phyloP scores from a whole-genome alignment of 2,113 vertebrate species.

The Alethe diademata region DNA sequence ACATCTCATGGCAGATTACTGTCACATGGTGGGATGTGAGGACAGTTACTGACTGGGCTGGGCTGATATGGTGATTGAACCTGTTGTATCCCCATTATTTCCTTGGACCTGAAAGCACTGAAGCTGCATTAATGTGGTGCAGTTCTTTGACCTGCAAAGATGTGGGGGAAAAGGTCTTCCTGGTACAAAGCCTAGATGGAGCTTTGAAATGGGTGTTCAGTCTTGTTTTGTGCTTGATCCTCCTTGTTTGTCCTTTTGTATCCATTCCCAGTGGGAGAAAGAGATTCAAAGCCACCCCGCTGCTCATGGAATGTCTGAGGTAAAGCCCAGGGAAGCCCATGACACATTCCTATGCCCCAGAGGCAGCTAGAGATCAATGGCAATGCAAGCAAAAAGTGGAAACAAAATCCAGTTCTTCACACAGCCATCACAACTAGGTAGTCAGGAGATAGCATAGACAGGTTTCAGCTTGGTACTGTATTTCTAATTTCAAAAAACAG shows the following conservation, averaged over 20 bases:
- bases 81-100: background rate
- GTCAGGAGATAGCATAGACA: background rate
- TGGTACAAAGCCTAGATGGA: background rate
- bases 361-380: background rate
- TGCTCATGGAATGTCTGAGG: background rate
- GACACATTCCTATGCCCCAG: background rate
- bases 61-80: background rate
- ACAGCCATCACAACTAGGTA: background rate
- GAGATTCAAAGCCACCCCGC: background rate
- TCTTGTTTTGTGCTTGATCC: background rate
- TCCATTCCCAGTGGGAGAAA: background rate
- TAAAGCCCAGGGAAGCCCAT: background rate
- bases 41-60: background rate
- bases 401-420: background rate
- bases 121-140: background rate
- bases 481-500: background rate
- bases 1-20: background rate
- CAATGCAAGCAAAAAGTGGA: background rate
- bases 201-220: background rate
- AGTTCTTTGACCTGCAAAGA: background rate
- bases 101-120: background rate
- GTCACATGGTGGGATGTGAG: background rate
- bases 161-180: background rate
- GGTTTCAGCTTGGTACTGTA: background rate
- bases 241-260: background rate